Evolutionary conservation across 2,888 invertebrate genomes (phyloP).

Genomic region (Synergus itoensis): DNA sequence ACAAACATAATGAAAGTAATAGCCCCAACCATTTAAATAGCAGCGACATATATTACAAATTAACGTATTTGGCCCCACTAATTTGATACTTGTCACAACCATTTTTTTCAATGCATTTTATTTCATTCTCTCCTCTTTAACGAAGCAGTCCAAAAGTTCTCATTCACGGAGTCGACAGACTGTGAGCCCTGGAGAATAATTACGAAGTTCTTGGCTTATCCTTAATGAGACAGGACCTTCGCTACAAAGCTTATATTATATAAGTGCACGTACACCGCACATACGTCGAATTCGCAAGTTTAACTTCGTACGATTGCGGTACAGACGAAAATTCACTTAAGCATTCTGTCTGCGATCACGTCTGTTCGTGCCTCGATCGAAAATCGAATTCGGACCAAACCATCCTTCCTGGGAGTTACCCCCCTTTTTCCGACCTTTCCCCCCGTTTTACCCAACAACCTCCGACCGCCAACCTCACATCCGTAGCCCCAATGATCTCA

Average conservation of each 20-base stretch:
- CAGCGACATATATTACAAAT: too few species aligned
- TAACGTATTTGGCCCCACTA: too few species aligned
- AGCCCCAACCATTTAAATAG: too few species aligned
- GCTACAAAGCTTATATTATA: slow-evolving; percentile 30
- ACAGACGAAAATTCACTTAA: slow-evolving; percentile 57
- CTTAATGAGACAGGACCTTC: slow-evolving; percentile 27
- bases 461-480: slow-evolving; percentile 32
- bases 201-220: slow-evolving; percentile 29
- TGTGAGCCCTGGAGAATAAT: slow-evolving; percentile 38
- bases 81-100: too few species aligned
- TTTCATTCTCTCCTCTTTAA: slow-evolving; percentile 3
- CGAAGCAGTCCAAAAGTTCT: background rate
- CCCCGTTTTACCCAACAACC: slow-evolving; percentile 42
- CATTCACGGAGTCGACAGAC: background rate
- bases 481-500: slow-evolving; percentile 53
- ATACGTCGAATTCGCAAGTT: slow-evolving; percentile 48
- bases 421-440: background rate
- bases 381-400: slow-evolving; percentile 62
- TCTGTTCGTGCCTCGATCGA: slow-evolving; percentile 58
- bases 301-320: slow-evolving; percentile 44
- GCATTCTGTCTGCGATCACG: slow-evolving; percentile 57
- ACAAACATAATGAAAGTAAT: too few species aligned
- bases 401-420: slow-evolving; percentile 43
- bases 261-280: slow-evolving; percentile 38
- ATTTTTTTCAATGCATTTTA: background rate